Conservation (phyloP, 23 tunicate genomes). For the Clavelina lepadiformis region DNA sequence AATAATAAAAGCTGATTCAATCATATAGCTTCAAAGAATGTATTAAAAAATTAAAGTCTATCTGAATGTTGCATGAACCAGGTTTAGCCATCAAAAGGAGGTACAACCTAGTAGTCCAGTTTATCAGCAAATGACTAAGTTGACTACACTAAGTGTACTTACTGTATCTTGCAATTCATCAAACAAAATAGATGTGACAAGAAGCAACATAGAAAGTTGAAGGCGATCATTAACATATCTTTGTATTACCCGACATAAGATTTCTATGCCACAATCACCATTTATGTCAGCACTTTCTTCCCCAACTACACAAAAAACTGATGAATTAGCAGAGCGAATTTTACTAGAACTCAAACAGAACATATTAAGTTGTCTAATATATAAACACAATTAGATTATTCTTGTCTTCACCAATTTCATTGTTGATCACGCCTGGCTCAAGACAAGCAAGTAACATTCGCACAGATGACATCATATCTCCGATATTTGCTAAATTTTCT, state of each 20-base stretch:
- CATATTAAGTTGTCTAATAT: no score
- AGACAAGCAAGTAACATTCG: slow-evolving; percentile 42
- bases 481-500: slow-evolving; percentile 6
- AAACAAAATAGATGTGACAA: slow-evolving; percentile 19
- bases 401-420: slow-evolving; percentile 28
- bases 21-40: no score
- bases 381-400: no score
- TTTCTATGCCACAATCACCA: slow-evolving; percentile 41
- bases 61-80: no score
- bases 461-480: slow-evolving; percentile 30
- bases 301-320: not conserved
- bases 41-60: no score
- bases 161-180: slow-evolving; percentile 45
- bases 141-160: no score
- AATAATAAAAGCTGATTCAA: no score
- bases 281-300: not conserved
- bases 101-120: no score
- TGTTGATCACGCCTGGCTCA: slow-evolving; percentile 17
- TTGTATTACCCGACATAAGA: slow-evolving; percentile 35
- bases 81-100: no score
- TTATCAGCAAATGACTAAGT: no score
- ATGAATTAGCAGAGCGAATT: no score
- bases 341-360: no score
- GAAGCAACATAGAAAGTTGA: slow-evolving; percentile 48
- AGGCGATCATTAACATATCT: slow-evolving; percentile 59